Evolutionary conservation across 2,113 vertebrate species (phyloP), one percentile per base, ranked within the genome.

Genomic region (Poeciliopsis occidentalis): DNA sequence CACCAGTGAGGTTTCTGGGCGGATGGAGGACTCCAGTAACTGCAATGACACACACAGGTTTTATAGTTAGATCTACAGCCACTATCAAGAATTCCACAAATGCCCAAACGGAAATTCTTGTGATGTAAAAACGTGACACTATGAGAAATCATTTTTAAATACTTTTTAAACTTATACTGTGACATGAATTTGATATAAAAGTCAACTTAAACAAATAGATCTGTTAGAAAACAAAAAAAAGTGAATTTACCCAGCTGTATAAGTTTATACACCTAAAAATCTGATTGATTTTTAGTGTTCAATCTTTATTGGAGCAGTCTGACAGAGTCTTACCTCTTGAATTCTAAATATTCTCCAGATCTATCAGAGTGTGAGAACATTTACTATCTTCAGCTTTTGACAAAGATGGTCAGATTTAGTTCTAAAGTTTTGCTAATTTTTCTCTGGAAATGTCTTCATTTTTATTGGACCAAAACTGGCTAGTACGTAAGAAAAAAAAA

Each of bases 1-100:
- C 73, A 99, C 95, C 87, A 99, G 84, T 82, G 95, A 94, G 19
- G 98, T 99, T 71, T 98, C 96, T 0, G 96, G 95, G 75, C 94
- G 92, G 67, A 99, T 95, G 0, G 95, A 94, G 86, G 94, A 93
- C 89, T 98, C 95, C 80, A 99, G 67, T 54, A 96, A 92, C 98
- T 99, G 82, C 85, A 84, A 41, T 69, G 41, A 69, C 39, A 80
- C 7, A 70, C 24, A 87, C 12, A 71, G 62, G 12, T 51, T 12
- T 26, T 1, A 70, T 17, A 64, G 3, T 65, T 31, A 67, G 24
- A 19, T 62, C 12, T 26, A 27, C 8, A 11, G 22, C 5, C 6
- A 5, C 51, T 70, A 10, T 51, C 37, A 5, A 11, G 4, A n/a
- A 22, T 3, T 3, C 4, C 17, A 27, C 30, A 34, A 12, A 32